phyloP scores from a whole-genome alignment of 2,113 vertebrate species.

The Fregetta grallaria region DNA sequence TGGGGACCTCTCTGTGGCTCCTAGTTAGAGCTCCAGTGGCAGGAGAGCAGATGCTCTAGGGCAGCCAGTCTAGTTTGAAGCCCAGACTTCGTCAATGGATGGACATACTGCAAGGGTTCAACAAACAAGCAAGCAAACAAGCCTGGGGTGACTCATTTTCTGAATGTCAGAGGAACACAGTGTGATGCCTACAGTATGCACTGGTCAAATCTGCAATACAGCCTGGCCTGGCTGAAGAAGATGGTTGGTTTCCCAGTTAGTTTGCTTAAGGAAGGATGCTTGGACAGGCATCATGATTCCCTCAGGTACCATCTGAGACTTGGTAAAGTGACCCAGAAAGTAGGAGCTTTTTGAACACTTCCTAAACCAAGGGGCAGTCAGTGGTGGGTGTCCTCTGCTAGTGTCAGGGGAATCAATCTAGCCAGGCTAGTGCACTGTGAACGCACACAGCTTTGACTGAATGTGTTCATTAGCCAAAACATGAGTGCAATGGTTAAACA shows the following conservation, averaged over 20 bases:
- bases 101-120: neutral
- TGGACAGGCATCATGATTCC: neutral
- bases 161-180: neutral
- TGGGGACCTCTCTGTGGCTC: neutral
- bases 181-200: neutral
- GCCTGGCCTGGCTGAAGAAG: neutral
- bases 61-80: constrained; percentile 13
- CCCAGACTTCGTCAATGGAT: neutral
- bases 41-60: constrained; percentile 1
- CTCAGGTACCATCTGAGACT: neutral
- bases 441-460: neutral
- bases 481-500: neutral
- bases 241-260: neutral
- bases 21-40: constrained; percentile 2
- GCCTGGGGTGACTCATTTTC: constrained; percentile 23
- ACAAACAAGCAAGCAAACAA: constrained; percentile 23
- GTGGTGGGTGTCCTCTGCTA: neutral
- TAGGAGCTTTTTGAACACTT: neutral
- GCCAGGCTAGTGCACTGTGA: neutral
- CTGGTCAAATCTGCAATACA: neutral
- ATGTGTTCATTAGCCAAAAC: neutral
- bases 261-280: neutral
- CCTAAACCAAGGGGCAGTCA: neutral
- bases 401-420: neutral
- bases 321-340: neutral